Conservation (phyloP, 2,888 invertebrate species). For the Hypena proboscidalis region DNA sequence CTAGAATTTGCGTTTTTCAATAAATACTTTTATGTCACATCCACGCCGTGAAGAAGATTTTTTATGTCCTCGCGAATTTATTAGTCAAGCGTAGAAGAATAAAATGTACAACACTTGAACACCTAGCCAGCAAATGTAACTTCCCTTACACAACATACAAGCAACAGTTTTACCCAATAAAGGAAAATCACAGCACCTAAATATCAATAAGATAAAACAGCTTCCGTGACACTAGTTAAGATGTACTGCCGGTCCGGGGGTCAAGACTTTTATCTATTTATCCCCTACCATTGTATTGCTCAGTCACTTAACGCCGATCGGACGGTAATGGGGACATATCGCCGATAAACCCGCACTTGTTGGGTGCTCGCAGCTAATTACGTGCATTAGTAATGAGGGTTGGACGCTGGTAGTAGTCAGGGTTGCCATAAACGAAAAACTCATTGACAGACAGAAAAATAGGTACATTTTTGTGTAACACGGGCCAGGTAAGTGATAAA, state of each 20-base stretch:
- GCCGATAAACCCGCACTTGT: slow-evolving; percentile 70
- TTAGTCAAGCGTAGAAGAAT: no score
- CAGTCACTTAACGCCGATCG: slow-evolving; percentile 72
- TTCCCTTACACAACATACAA: slow-evolving; percentile 1
- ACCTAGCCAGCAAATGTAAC: no score
- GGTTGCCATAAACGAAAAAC: no score
- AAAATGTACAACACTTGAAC: no score
- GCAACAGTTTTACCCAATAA: slow-evolving; percentile 10
- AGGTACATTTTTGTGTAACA: no score
- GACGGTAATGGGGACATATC: slow-evolving; percentile 74
- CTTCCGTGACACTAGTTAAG: slow-evolving; percentile 74
- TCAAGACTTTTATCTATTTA: slow-evolving; percentile 64
- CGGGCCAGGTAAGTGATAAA: no score
- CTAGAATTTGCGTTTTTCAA: no score
- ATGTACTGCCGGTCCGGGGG: slow-evolving; percentile 55
- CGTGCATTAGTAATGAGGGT: slow-evolving; percentile 78
- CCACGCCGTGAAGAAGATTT: no score
- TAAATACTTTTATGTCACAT: no score
- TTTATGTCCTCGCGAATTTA: no score
- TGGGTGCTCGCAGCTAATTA: slow-evolving; percentile 72
- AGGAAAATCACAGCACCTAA: slow-evolving; percentile 43
- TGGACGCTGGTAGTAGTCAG: slow-evolving; percentile 30
- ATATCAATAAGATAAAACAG: slow-evolving; percentile 43
- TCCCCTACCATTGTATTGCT: slow-evolving; percentile 49
- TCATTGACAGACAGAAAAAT: no score